phyloP scores from a whole-genome alignment of 2,797 vertebrate genomes.

The Myoxocephalus aenaeus region DNA sequence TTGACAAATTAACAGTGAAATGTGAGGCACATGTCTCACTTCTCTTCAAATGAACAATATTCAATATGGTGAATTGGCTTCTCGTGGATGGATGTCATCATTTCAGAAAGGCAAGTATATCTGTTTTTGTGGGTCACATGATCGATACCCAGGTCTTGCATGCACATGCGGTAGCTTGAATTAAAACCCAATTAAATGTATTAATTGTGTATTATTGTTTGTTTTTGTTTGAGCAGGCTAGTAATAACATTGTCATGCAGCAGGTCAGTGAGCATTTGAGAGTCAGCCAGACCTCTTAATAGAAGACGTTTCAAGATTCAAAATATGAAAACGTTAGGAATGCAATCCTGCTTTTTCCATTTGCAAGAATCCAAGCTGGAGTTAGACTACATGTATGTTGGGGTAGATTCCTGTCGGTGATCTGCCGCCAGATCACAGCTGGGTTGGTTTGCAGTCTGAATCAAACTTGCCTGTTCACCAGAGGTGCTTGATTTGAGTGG shows the following conservation, averaged over 20 bases:
- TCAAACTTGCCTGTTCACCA: slow-evolving; percentile 41
- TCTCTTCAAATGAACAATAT: background rate
- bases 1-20: background rate
- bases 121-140: background rate
- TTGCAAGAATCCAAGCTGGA: slow-evolving; percentile 12
- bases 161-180: background rate
- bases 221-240: background rate
- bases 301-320: background rate
- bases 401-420: slow-evolving; percentile 35
- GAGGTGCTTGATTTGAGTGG: slow-evolving; percentile 60
- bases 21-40: background rate
- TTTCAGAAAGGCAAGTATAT: background rate
- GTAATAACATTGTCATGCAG: background rate
- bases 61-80: background rate
- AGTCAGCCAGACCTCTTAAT: background rate
- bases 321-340: slow-evolving; percentile 16
- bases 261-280: background rate
- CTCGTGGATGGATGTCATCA: background rate
- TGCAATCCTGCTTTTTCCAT: slow-evolving; percentile 19
- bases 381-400: slow-evolving; percentile 5
- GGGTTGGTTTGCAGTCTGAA: slow-evolving; percentile 46
- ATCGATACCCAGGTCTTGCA: background rate
- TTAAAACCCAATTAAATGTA: background rate
- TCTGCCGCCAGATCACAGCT: slow-evolving; percentile 59
- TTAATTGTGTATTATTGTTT: background rate